phyloP scores from a whole-genome alignment of 2,888 invertebrate genomes.

The Cremastinae sp. region DNA sequence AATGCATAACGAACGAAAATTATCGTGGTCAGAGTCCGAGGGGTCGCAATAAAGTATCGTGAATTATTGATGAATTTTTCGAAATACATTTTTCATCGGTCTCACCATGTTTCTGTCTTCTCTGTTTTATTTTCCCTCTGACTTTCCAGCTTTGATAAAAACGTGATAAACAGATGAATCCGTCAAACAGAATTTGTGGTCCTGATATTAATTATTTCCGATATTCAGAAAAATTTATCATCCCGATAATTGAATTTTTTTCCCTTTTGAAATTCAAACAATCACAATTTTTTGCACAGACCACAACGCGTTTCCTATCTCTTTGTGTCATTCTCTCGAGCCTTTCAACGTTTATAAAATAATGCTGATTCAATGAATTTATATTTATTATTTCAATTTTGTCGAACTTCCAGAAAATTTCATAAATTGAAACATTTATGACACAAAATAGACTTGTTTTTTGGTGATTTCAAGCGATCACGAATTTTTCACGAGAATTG shows the following conservation, averaged over 20 bases:
- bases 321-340: too few species aligned
- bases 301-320: too few species aligned
- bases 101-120: neutral
- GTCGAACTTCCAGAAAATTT: too few species aligned
- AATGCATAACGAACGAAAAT: constrained; percentile 34
- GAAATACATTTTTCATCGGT: neutral
- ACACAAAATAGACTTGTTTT: too few species aligned
- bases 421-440: neutral
- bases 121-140: neutral
- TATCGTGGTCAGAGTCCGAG: neutral
- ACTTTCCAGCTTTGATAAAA: neutral
- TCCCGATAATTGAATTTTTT: too few species aligned
- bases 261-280: too few species aligned
- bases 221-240: too few species aligned
- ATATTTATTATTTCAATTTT: too few species aligned
- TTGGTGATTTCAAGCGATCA: neutral
- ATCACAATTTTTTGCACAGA: too few species aligned
- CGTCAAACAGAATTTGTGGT: neutral
- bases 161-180: constrained; percentile 5
- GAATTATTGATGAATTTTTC: constrained; percentile 29
- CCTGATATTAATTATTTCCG: neutral
- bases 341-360: too few species aligned
- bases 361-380: too few species aligned
- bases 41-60: constrained; percentile 10
- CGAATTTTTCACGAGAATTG: neutral